Conservation (phyloP, 1,140 invertebrate genomes). For the Gryllus bimaculatus region DNA sequence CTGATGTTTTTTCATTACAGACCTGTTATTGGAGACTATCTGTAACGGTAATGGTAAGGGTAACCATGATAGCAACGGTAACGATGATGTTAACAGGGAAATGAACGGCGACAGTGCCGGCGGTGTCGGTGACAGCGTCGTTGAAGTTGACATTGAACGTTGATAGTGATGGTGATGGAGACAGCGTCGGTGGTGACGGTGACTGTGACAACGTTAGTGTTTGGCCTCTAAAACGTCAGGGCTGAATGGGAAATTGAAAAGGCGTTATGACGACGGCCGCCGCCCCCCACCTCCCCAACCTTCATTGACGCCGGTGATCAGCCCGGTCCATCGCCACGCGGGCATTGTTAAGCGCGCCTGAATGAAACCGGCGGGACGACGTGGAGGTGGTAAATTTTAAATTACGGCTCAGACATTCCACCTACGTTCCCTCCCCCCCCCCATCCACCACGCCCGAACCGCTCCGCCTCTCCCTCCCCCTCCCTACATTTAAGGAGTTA, state of each 20-base stretch:
- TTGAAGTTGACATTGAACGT: too few species aligned
- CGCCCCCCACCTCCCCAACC: background rate
- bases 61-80: too few species aligned
- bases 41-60: too few species aligned
- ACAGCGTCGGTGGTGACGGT: too few species aligned
- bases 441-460: too few species aligned
- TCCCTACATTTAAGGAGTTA: background rate
- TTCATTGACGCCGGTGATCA: background rate
- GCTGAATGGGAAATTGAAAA: background rate
- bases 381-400: conserved; percentile 11
- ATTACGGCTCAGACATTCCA: conserved; percentile 6
- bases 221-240: background rate
- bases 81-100: too few species aligned
- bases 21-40: too few species aligned
- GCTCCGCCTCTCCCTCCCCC: background rate
- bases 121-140: too few species aligned
- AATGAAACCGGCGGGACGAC: background rate
- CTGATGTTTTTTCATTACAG: too few species aligned
- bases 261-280: background rate
- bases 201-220: too few species aligned
- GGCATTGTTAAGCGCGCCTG: background rate
- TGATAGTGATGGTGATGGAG: too few species aligned
- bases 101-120: too few species aligned
- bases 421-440: background rate
- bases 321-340: background rate